Base-by-base conservation (phyloP, 2,888 invertebrate species). In the Oligia strigilis region DNA sequence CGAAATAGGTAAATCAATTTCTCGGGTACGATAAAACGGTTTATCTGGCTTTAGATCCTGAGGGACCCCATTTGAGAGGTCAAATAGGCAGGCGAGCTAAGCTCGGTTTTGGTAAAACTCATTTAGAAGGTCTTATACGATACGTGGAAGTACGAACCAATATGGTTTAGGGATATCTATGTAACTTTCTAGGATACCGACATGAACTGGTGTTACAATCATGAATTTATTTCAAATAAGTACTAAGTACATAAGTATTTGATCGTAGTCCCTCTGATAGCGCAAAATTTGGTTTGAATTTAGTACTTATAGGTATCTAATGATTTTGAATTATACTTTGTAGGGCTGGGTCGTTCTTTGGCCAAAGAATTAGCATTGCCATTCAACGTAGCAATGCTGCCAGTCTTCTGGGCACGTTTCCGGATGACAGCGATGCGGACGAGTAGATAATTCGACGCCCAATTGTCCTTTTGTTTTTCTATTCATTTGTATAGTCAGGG, bases 71-170 rank as follows among this genome's bases (percentile, higher is more conserved):
- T 89, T 88, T 85, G 76, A 77, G 72, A 83, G 77, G 81, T 82
- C 83, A 80, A 88, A 86, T 84, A 79, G 82, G 80, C 82, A 84
- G 64, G 52, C 77, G 74, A 82, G 67, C 80, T 88, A 84, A 85
- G 84, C 86, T 88, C 80, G 81, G 86, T 85, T 87, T 85, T 75
- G 81, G 75, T 75, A 67, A 89, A 89, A 82, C 88, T 89, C 86
- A 87, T 88, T 89, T 85, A 65, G 81, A 80, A 75, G 83, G 84
- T 84, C 80, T 87, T 89, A 88, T 85, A 65, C 78, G 72, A 77
- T 80, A 79, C 74, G 75, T 69, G 55, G 70, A 74, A 67, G 72
- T n/a, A 76, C 55, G 65, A 78, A 87, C 76, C 81, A 75, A 79
- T 85, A 83, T 70, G 78, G 75, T 78, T 70, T 75, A 64, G 49